A percentile compares a stretch with the other conserved stretches of the same genome.
Evolutionary conservation across 2,797 vertebrate species (phyloP).

Genomic region (Hyperoplus immaculatus): DNA sequence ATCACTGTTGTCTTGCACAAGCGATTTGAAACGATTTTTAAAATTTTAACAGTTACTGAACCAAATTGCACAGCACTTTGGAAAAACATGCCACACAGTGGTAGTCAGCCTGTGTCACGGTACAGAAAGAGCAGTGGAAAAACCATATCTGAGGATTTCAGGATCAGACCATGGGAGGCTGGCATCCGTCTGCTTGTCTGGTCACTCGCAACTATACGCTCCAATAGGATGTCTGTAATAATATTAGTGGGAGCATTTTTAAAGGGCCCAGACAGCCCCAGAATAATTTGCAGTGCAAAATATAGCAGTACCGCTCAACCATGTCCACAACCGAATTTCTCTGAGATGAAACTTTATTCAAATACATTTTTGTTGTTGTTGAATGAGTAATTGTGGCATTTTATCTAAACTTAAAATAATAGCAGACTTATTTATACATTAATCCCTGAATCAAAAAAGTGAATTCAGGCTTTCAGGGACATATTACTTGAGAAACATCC

Average conservation of each 20-base stretch:
- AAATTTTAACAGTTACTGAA: conserved; percentile 13
- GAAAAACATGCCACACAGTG: conserved; percentile 47
- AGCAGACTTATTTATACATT: not conserved
- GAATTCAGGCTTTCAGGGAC: not conserved
- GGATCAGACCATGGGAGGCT: conserved; percentile 71
- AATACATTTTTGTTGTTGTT: not conserved
- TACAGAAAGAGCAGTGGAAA: conserved; percentile 55
- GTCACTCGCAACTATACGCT: conserved; percentile 76
- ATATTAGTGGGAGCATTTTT: conserved; percentile 75
- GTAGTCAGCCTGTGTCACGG: conserved; percentile 51
- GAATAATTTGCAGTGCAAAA: conserved; percentile 59
- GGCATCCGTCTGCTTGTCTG: conserved; percentile 60
- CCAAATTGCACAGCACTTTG: conserved; percentile 19
- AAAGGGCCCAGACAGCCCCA: conserved; percentile 60
- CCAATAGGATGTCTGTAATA: conserved; percentile 73
- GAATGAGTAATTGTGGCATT: not conserved
- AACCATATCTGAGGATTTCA: conserved; percentile 58
- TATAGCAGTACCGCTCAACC: conserved; percentile 38
- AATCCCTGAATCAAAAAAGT: not conserved
- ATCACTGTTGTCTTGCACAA: not conserved
- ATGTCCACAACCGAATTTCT: conserved; percentile 31
- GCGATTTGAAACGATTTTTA: not conserved
- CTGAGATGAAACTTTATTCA: not conserved
- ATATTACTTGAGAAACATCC: not conserved
- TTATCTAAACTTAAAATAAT: not conserved